Base-by-base conservation (phyloP, 92 coral and sea anemone genomes). In the Phenganax subtilis region DNA sequence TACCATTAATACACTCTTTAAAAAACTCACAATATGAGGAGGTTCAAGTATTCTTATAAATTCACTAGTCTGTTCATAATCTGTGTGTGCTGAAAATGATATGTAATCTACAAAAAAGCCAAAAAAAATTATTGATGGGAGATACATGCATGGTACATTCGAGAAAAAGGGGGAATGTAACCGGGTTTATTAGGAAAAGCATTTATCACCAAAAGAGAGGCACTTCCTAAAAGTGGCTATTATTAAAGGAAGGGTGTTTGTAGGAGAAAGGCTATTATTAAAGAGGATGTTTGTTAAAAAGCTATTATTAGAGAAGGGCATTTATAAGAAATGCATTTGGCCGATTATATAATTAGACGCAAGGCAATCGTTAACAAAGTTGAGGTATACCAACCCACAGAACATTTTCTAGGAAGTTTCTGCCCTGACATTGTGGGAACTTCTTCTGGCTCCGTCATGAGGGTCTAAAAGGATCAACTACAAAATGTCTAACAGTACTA, bases 381-480 rank as follows among this genome's bases (percentile, higher is more conserved):
- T 15, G 5, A 25, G 65, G 65, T 55, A 44, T 16, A 81, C 89
- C 71, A 70, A 93, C 98, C 98, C 17, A 93, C 89, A 47, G 98
- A 93, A 75, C 98, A 93, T 66, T 93, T 93, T 55, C 98, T 85
- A 6, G 93, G 98, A 55, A 90, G 89, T 61, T 92, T 92, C 68
- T 93, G 98, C 10, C 98, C 98, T 16, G 98, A 72, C 98, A 93
- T 93, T 17, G 98, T 91, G 3, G 91, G 86, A 57, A 93, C 81
- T 75, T 93, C 98, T 79, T 93, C 98, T 0, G 98, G 98, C 77
- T 93, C 98, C 55, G 98, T 85, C 98, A 93, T 93, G 83, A 93
- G 85, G 69, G 86, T 90, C 98, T 93, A 82, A 55, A 55, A 20
- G 30, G 25, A 27, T 14, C 12, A 61, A 55, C 53, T 65, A 65